These are phyloP conservation scores for Drosophila yakuba DNA, from an alignment of 1,140 invertebrate species.

Conservation along the genomic window DNA sequence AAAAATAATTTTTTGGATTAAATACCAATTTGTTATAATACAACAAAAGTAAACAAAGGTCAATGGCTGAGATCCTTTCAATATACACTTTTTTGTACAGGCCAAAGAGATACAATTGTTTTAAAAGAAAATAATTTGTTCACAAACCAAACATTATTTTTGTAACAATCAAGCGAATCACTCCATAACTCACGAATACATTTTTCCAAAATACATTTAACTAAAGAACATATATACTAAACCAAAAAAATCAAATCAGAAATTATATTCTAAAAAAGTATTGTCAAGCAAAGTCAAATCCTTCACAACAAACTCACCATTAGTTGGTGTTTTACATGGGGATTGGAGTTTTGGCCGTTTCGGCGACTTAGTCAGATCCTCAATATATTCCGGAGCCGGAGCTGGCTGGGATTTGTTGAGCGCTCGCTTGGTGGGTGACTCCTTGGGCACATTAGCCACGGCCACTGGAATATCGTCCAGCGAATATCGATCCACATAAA, in stretches of 20 bases:
- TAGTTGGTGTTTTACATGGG: conserved; percentile 63
- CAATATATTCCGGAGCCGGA: conserved; percentile 21
- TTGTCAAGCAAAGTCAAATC: not conserved
- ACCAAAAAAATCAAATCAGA: conserved; percentile 6
- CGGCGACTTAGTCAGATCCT: conserved; percentile 62
- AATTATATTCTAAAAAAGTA: not conserved
- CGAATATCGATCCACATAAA: conserved; percentile 68
- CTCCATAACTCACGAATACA: not conserved
- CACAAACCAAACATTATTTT: not conserved
- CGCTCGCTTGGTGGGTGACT: conserved; percentile 33
- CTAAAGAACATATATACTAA: not conserved
- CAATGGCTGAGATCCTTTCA: too few species aligned
- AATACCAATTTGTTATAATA: too few species aligned
- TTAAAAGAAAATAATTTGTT: not conserved
- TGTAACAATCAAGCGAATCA: not conserved
- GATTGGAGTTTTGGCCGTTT: conserved; percentile 61
- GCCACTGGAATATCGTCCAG: conserved; percentile 60
- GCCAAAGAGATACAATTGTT: too few species aligned
- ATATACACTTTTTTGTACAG: too few species aligned
- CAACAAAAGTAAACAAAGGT: too few species aligned
- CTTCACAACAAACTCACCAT: conserved; percentile 38
- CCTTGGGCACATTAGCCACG: conserved; percentile 18
- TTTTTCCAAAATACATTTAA: not conserved
- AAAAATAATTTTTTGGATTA: not conserved
- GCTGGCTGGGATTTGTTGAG: conserved; percentile 63